Conservation (phyloP, 2,113 vertebrate species). For the Vulpes lagopus region DNA sequence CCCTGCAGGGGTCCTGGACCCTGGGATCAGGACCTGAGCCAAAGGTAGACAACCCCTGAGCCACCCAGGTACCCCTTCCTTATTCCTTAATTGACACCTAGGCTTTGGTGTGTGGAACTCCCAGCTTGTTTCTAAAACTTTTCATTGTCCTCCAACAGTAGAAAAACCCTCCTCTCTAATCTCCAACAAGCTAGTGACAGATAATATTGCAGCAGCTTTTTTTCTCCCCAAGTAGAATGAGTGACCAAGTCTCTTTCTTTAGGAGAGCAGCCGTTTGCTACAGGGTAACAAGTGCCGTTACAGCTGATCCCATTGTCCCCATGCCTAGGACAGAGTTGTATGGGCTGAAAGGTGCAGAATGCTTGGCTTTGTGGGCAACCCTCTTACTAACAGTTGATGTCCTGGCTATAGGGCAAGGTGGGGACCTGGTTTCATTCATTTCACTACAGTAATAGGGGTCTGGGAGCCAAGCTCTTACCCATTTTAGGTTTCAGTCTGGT, state of each 20-base stretch:
- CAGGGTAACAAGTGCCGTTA: neutral
- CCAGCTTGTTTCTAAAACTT: neutral
- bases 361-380: neutral
- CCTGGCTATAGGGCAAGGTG: neutral
- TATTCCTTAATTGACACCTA: neutral
- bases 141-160: neutral
- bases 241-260: neutral
- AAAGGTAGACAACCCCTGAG: too few relatives aligned
- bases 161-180: neutral
- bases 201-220: neutral
- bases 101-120: neutral
- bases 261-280: neutral
- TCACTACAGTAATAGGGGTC: neutral
- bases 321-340: neutral
- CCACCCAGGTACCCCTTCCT: neutral
- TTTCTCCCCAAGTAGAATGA: neutral
- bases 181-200: neutral
- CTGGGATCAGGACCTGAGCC: too few relatives aligned
- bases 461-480: neutral
- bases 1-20: too few relatives aligned
- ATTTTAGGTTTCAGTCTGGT: neutral
- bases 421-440: neutral
- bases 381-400: neutral
- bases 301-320: accelerated
- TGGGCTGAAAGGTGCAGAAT: too few relatives aligned